These are phyloP conservation scores for Pinna nobilis DNA, from an alignment of 1,140 invertebrate genomes.

Conservation along the genomic window DNA sequence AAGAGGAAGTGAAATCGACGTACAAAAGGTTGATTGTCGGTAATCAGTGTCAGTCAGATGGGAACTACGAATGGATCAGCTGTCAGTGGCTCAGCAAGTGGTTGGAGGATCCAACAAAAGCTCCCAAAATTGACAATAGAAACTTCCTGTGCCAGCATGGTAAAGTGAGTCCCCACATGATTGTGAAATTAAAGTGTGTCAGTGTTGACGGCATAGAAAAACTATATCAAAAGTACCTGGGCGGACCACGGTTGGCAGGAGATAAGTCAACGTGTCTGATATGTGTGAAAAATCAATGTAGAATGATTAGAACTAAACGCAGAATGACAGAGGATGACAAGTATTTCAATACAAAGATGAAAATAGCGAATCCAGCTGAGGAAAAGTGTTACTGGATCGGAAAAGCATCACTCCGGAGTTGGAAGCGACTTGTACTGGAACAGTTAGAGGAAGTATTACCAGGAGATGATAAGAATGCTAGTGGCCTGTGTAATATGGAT, in stretches of 20 bases:
- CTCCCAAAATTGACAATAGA: conserved; percentile 75
- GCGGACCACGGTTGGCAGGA: conserved; percentile 74
- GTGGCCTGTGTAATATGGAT: background rate
- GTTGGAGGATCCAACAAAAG: conserved; percentile 65
- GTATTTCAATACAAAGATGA: conserved; percentile 62
- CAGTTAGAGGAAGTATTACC: conserved; percentile 36
- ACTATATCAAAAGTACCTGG: conserved; percentile 75
- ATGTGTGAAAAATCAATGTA: conserved; percentile 78
- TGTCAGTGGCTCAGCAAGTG: conserved; percentile 77
- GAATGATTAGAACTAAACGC: conserved; percentile 65
- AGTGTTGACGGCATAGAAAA: conserved; percentile 65
- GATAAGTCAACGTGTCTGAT: conserved; percentile 57
- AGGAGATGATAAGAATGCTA: conserved; percentile 21
- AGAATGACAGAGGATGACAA: conserved; percentile 72
- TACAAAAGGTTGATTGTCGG: conserved; percentile 50
- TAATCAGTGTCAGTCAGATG: conserved; percentile 6
- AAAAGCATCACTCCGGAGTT: conserved; percentile 73
- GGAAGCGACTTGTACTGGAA: conserved; percentile 70
- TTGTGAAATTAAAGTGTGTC: conserved; percentile 70
- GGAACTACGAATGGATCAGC: conserved; percentile 76
- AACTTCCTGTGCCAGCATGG: conserved; percentile 76
- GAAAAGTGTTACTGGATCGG: conserved; percentile 74
- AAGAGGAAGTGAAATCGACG: conserved; percentile 58
- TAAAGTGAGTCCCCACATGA: conserved; percentile 64
- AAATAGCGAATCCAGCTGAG: conserved; percentile 44